Evolutionary conservation across 2,888 invertebrate species (phyloP), one percentile per base, ranked within the genome.

Genomic region (Busseola fusca): DNA sequence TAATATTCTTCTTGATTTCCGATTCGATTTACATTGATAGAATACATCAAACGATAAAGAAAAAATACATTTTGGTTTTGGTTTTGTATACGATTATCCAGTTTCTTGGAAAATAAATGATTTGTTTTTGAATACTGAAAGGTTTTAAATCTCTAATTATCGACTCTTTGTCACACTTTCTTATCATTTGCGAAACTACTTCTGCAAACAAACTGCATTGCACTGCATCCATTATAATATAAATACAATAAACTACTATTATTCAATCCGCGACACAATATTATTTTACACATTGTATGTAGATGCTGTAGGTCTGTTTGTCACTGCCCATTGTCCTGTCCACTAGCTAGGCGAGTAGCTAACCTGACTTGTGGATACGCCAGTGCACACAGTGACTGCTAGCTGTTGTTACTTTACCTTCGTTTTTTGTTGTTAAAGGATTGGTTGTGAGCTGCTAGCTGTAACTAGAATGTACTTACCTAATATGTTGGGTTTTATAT

Each of bases 261-360:
- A 76, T 67, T 69, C 72, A 76, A 69, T 57, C 5, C 40, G 67
- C 62, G 67, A 66, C 58, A 69, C 57, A 81, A 70, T 81, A 73
- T 81, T 74, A 77, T 72, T 79, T 76, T 56, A 69, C 25, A 64
- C 66, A 71, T 74, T 79, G 78, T 80, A 64, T 80, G 76, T 80
- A 79, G 80, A 76, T 80, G 45, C 21, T 34, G 63, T 48, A 54
- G 54, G 74, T 79, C 69, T 71, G 85, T 81, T 76, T 83, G 86
- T 83, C 81, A 74, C 63, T 52, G 64, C 14, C 81, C 80, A 85
- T 85, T 85, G 85, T 86, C 66, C 84, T 86, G 84, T 84, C 84
- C 30, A 30, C 64, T 56, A 4, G 63, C 68, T 50, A 3, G 59
- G 63, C 70, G 37, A 52, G 64, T 64, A 60, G 74, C 66, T 69